Evolutionary conservation across 2,113 vertebrate species (phyloP), one percentile per base, ranked within the genome.

Genomic region (Nesospiza acunhae): DNA sequence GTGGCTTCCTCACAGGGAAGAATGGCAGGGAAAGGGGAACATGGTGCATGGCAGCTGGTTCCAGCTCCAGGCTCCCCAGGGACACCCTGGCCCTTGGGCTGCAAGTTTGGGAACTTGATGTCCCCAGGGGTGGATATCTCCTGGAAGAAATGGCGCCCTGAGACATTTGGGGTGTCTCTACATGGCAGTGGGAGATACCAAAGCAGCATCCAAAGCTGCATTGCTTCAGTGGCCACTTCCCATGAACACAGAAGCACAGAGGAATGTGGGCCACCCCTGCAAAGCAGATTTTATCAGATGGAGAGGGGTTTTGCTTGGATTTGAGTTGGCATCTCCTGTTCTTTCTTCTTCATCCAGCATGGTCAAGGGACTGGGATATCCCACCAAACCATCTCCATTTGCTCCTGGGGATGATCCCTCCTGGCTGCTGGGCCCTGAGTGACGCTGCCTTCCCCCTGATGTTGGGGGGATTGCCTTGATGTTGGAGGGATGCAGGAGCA

Each of bases 191-290:
- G 66, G 60, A 78, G 75, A 41, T 83, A 49, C 15, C 49, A 39
- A 62, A 52, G 66, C 0, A 3, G 21, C 41, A 52, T 24, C 35
- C 1, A 1, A 7, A 23, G 41, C 6, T 58, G 23, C 3, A 1
- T 27, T 1, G 0, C 14, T 58, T 39, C 17, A 4, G 1, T 23
- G 17, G 41, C 26, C 1, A 7, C 37, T 78, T 49, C 30, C 53
- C 53, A 4, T 1, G 31, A 53, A 8, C 64, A 44, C 17, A 56
- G 72, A 49, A 26, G 33, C 22, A 30, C 53, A n/a, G 49, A 47
- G 30, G 21, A 47, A 6, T 0, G 0, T 20, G 39, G 31, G 46
- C 4, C 15, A 13, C 23, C 31, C 0, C 0, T 60, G 33, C 23
- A 39, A 58, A 30, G 23, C 30, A 68, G 72, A 50, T 52, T 64